Evolutionary conservation across 2,113 vertebrate genomes (phyloP), one percentile per base, ranked within the genome.

Genomic region (Myotis yumanensis): DNA sequence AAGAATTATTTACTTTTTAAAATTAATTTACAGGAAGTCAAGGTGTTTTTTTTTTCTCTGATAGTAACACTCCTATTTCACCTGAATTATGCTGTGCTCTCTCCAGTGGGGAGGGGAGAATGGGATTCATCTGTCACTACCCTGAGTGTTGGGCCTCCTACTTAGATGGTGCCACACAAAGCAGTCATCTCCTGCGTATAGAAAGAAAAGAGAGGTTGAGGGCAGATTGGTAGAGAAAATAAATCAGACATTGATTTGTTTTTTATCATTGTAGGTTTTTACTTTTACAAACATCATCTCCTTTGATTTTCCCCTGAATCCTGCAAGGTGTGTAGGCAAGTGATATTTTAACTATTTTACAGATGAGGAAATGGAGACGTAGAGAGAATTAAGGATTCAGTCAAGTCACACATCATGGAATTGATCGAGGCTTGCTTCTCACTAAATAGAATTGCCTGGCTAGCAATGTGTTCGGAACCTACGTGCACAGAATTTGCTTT

Each of bases 321-420:
- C 62, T 43, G 17, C 18, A 64, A 52, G 2, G 3, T 43, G 5
- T 69, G 9, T 5, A 95, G 52, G 10, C 15, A 64, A 52, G 40
- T 94, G 91, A 46, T 54, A 90, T 57, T 76, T 46, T 93, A n/a
- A 37, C 10, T 54, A 93, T 90, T 90, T 85, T 82, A 35, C 75
- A 86, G 14, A 32, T 52, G 16, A 93, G 46, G 71, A 95, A 96
- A 96, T 54, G 46, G 89, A 96, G 85, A 71, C 25, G 46, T 0
- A 1, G 59, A 51, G 32, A 28, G 35, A 80, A 37, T 46, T 32
- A 66, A 20, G 46, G 15, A 90, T 0, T 0, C 18, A 8, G 40
- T 94, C 77, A 57, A 91, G 22, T 11, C 64, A 81, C 2, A 46
- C 1, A 66, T 81, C 48, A 35, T 4, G 32, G 72, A 40, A 14